A percentile compares a stretch with the other conserved stretches of the same genome.
Conservation (phyloP, 2,797 vertebrate genomes). For the Scolopax bukidnonensis region DNA sequence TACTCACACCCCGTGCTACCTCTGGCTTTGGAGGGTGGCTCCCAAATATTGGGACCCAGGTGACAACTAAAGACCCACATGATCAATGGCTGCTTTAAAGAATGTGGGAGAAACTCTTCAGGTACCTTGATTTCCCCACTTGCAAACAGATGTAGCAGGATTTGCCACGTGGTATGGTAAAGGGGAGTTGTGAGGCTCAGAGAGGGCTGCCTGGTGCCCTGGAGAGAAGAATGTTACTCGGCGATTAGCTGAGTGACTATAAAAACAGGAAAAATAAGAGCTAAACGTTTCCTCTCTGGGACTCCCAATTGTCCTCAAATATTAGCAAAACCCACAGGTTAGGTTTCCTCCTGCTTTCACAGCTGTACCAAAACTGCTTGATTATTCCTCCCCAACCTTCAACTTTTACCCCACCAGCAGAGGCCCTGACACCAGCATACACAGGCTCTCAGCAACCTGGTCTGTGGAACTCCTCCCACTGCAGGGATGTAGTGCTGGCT, state of each 20-base stretch:
- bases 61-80: not conserved
- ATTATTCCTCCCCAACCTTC: not conserved
- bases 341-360: constrained; percentile 35
- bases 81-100: not conserved
- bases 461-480: not conserved
- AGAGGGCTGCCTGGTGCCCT: not conserved
- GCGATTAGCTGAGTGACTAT: constrained; percentile 3
- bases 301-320: constrained; percentile 21
- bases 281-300: constrained; percentile 37
- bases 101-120: not conserved
- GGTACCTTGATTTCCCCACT: not conserved
- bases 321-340: not conserved
- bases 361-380: constrained; percentile 15
- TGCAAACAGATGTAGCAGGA: not conserved
- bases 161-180: not conserved
- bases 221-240: not conserved
- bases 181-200: not conserved
- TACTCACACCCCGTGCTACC: not conserved
- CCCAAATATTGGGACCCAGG: not conserved
- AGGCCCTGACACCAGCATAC: not conserved
- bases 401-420: not conserved
- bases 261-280: constrained; percentile 59
- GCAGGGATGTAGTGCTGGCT: not conserved
- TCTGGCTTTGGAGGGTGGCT: not conserved
- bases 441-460: not conserved